Conservation (phyloP, 2,797 vertebrate species). For the Malurus splendens region DNA sequence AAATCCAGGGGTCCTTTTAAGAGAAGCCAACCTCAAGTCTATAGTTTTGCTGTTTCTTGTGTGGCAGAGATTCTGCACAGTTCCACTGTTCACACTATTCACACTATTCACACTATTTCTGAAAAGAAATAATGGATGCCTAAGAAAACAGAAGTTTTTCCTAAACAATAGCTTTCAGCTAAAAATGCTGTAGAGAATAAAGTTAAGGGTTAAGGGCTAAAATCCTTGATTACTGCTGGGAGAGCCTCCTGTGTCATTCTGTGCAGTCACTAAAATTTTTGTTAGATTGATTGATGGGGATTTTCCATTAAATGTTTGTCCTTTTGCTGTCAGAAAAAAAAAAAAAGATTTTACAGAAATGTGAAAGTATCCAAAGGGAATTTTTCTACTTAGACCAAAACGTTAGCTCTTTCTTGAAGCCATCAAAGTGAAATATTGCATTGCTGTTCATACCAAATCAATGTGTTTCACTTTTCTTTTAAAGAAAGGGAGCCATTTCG, state of each 20-base stretch:
- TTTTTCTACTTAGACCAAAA: slow-evolving; percentile 2
- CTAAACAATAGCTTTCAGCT: not conserved
- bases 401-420: not conserved
- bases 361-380: not conserved
- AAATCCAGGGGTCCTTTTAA: not conserved
- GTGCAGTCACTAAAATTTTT: not conserved
- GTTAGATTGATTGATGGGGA: not conserved
- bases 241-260: not conserved
- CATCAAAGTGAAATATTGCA: slow-evolving; percentile 14
- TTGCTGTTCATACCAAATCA: not conserved
- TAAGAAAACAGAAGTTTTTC: not conserved
- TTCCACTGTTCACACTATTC: not conserved
- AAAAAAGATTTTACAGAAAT: not conserved
- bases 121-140: not conserved
- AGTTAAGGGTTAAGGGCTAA: not conserved
- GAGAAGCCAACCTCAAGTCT: not conserved
- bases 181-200: not conserved
- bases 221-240: not conserved
- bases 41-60: not conserved
- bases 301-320: slow-evolving; percentile 24
- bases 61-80: not conserved
- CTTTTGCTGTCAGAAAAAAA: slow-evolving; percentile 7
- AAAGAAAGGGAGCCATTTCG: not conserved
- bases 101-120: no score
- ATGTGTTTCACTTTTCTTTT: not conserved